Evolutionary conservation across 2,797 vertebrate species (phyloP).

Genomic region (Atherinosoma microstoma): DNA sequence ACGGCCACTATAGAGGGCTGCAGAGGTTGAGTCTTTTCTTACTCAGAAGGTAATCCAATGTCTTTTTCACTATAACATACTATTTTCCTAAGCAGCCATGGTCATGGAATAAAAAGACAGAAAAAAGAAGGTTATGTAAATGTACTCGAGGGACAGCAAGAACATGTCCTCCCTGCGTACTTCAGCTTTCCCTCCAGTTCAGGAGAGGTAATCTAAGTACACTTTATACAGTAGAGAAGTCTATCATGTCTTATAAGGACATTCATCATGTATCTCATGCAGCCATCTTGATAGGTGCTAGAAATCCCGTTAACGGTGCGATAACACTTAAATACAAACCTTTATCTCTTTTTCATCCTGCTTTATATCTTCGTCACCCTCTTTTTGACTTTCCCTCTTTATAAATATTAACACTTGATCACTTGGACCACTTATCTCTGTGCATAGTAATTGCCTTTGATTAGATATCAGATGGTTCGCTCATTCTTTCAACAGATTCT

Average conservation of each 20-base stretch:
- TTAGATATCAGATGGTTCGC: constrained; percentile 42
- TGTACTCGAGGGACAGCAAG: not conserved
- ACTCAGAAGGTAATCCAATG: not conserved
- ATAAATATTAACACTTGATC: constrained; percentile 69
- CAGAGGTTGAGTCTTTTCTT: not conserved
- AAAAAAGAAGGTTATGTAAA: not conserved
- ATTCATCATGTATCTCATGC: constrained; percentile 26
- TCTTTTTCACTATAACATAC: not conserved
- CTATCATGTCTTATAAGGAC: constrained; percentile 32
- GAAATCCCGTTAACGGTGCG: constrained; percentile 57
- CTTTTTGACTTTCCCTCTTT: constrained; percentile 40
- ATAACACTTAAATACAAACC: constrained; percentile 53
- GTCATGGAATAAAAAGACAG: not conserved
- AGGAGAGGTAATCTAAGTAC: constrained; percentile 23
- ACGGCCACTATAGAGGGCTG: not conserved
- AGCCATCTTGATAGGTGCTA: constrained; percentile 48
- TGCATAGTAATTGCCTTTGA: constrained; percentile 47
- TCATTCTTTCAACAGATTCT: constrained; percentile 23
- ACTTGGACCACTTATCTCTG: constrained; percentile 60
- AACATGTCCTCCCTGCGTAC: constrained; percentile 2
- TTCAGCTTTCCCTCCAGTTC: constrained; percentile 14
- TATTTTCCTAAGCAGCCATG: not conserved
- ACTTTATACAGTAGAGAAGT: constrained; percentile 11
- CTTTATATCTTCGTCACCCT: constrained; percentile 17
- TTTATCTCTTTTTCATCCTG: constrained; percentile 47